phyloP scores from a whole-genome alignment of 2,797 vertebrate genomes.

The Botia almorhae region DNA sequence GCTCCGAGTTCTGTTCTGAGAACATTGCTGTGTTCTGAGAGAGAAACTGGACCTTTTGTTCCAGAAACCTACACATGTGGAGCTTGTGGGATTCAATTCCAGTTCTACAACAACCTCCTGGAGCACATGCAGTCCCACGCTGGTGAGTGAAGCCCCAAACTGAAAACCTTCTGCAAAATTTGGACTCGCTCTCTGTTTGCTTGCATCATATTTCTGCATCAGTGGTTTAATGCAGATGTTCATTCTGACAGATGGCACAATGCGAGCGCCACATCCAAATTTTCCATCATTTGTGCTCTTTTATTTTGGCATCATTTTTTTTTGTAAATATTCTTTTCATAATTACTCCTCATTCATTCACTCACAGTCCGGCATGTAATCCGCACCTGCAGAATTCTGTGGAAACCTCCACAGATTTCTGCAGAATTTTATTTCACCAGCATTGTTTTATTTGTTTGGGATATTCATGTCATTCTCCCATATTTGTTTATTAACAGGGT shows the following conservation, averaged over 20 bases:
- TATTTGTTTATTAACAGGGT: no score
- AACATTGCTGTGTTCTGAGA: constrained; percentile 59
- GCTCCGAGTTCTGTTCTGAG: constrained; percentile 32
- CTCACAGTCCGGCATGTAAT: background rate
- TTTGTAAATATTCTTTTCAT: constrained; percentile 4
- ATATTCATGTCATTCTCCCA: no score
- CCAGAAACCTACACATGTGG: constrained; percentile 98
- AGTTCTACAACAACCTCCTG: constrained; percentile 99
- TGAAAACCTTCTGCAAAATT: constrained; percentile 24
- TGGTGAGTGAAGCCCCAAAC: constrained; percentile 81
- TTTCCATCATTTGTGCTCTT: background rate
- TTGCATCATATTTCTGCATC: constrained; percentile 24
- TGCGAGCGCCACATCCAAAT: constrained; percentile 11
- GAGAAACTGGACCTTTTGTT: constrained; percentile 78
- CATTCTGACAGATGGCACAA: background rate
- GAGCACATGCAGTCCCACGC: constrained; percentile 99
- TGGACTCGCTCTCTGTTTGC: constrained; percentile 32
- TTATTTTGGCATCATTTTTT: background rate
- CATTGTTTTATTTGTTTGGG: no score
- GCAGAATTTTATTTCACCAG: no score
- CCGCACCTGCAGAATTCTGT: background rate
- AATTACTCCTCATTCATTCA: background rate
- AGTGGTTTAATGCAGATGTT: constrained; percentile 2
- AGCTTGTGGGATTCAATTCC: constrained; percentile 99
- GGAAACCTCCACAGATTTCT: no score